These are phyloP conservation scores for Squalus acanthias DNA, from an alignment of 2,797 vertebrate species.

Conservation along the genomic window DNA sequence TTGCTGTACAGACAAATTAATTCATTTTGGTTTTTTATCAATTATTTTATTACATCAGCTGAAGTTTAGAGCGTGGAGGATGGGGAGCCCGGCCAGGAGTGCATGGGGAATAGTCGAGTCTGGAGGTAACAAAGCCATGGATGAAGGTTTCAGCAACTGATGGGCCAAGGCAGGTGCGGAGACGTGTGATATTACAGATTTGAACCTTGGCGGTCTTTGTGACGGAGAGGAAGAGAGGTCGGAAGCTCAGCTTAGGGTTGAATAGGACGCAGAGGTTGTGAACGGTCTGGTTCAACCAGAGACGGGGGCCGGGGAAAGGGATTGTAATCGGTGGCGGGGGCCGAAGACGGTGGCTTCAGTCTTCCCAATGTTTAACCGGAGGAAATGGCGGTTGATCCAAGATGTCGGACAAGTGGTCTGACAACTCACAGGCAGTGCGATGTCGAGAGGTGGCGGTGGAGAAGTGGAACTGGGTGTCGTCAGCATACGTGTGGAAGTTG, in stretches of 20 bases:
- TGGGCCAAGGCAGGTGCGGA: not conserved
- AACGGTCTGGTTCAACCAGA: not conserved
- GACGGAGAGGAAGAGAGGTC: not conserved
- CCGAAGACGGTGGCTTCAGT: not conserved
- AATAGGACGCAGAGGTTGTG: not conserved
- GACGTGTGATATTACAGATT: not conserved
- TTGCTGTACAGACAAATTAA: not conserved
- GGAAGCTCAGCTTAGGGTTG: not conserved
- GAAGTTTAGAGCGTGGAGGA: not conserved
- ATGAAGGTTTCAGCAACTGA: not conserved
- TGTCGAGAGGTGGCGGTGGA: not conserved
- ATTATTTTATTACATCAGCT: not conserved
- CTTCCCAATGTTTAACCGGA: not conserved
- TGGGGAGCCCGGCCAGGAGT: not conserved
- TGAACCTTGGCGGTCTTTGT: not conserved
- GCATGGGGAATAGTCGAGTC: not conserved
- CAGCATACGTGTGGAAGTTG: not conserved
- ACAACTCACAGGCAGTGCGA: not conserved
- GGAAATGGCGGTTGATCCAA: not conserved
- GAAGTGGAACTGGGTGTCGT: not conserved
- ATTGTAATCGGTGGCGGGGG: too few species aligned
- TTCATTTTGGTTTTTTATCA: not conserved
- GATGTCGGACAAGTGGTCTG: not conserved
- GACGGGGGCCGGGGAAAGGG: too few species aligned
- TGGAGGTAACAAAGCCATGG: not conserved